Evolutionary conservation across 2,888 invertebrate genomes (phyloP).

Genomic region (Stenolophus ochropezus): DNA sequence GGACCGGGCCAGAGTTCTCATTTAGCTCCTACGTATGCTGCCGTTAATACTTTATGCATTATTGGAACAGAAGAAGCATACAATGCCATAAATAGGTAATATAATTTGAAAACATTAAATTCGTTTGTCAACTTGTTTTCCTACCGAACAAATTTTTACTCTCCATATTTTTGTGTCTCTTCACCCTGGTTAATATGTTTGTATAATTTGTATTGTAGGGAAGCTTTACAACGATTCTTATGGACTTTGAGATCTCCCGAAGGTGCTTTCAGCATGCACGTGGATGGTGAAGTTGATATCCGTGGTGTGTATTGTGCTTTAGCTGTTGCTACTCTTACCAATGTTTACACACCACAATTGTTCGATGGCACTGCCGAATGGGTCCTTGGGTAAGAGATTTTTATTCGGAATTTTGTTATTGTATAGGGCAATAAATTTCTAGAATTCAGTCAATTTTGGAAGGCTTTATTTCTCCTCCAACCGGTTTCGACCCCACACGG

Average conservation of each 20-base stretch:
- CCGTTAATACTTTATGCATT: slow-evolving; percentile 93
- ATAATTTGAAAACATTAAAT: not conserved
- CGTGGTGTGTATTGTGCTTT: slow-evolving; percentile 98
- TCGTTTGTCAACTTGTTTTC: too few species aligned
- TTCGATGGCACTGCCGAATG: slow-evolving; percentile 93
- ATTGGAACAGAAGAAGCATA: slow-evolving; percentile 89
- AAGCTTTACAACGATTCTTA: slow-evolving; percentile 85
- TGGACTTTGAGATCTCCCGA: slow-evolving; percentile 85
- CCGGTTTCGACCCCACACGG: too few species aligned
- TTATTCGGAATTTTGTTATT: too few species aligned
- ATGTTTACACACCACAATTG: slow-evolving; percentile 83
- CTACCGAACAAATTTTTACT: too few species aligned
- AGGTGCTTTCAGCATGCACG: slow-evolving; percentile 95
- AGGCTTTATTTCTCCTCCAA: too few species aligned
- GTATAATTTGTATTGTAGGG: slow-evolving; percentile 70
- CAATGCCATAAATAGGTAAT: slow-evolving; percentile 86
- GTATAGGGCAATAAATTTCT: too few species aligned
- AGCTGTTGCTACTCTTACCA: slow-evolving; percentile 90
- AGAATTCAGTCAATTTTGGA: too few species aligned
- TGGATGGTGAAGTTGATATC: slow-evolving; percentile 94
- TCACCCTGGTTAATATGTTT: too few species aligned
- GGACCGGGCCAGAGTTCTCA: slow-evolving; percentile 95
- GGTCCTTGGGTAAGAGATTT: slow-evolving; percentile 80
- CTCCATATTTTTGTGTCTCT: too few species aligned
- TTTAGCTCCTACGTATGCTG: slow-evolving; percentile 98